Evolutionary conservation across 2,888 invertebrate genomes (phyloP), one percentile per base, ranked within the genome.

Genomic region (Tetranychus piercei): DNA sequence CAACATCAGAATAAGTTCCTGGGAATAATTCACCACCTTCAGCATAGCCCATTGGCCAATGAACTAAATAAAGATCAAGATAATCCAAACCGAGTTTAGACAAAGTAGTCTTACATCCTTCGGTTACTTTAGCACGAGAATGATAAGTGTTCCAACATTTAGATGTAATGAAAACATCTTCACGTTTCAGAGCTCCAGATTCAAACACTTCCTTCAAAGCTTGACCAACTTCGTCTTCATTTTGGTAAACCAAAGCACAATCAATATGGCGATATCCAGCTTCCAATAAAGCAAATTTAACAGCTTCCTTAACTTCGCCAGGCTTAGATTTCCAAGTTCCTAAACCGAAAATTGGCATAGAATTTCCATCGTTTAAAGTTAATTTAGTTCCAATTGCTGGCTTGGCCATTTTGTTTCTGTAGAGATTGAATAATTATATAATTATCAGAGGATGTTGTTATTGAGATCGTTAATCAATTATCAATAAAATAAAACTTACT

Each of bases 131-230:
- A 77, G 91, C 89, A 0, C 87, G 86, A 22, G 87, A 86, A 81
- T 95, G 94, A 82, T 87, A 91, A 0, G 91, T 92, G 84, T 93
- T 92, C 94, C 94, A 94, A 3, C 92, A 82, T 86, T 82, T 82
- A 73, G 81, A 81, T 23, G 82, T 82, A 71, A 83, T 80, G 79
- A 82, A 82, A 9, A 82, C 77, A 64, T 83, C 82, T 73, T 81
- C 81, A 72, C 82, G 77, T 75, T 79, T 81, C 44, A 82, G 78
- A 44, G 79, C 79, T 69, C 81, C 81, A 20, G 79, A 79, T 3
- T 75, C 76, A 70, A 83, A 79, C n/a, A 79, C 76, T 76, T 82
- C 80, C 73, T 80, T 77, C 20, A 82, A 77, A 44, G 80, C 82
- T 43, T 80, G 78, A 55, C 82, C 82, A 74, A 82, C 81, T 75